These are phyloP conservation scores for Hassar affinis DNA, from an alignment of 2,113 vertebrate species.

Conservation along the genomic window DNA sequence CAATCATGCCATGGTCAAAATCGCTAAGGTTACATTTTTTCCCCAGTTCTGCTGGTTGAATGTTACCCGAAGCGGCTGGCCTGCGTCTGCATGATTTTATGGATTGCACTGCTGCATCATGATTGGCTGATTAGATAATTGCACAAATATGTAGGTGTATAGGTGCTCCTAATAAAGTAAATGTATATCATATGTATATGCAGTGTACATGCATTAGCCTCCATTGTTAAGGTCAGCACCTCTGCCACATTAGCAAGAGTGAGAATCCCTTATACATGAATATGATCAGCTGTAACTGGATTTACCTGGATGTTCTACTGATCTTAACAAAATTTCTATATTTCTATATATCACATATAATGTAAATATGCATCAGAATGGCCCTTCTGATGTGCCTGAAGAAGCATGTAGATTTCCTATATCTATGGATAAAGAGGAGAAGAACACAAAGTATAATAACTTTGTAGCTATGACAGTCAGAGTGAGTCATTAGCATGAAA, in stretches of 20 bases:
- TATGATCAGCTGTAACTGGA: background rate
- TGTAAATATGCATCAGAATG: no score
- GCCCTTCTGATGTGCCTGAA: background rate
- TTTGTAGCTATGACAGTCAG: background rate
- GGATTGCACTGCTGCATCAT: no score
- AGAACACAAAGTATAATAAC: background rate
- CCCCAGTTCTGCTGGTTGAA: no score
- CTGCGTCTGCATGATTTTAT: no score
- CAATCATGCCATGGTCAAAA: no score
- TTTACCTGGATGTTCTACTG: background rate
- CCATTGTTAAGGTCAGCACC: background rate
- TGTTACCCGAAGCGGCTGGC: no score
- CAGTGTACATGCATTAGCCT: background rate
- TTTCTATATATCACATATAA: no score
- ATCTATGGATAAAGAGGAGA: background rate
- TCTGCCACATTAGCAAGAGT: background rate
- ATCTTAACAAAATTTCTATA: background rate
- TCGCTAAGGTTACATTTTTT: no score
- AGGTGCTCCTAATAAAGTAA: no score
- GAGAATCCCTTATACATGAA: background rate
- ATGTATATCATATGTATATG: no score
- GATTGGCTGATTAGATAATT: no score
- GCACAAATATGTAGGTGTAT: no score
- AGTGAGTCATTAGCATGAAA: background rate
- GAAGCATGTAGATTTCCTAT: background rate